Percentiles rank a stretch among this genome's conserved stretches.
phyloP scores from a whole-genome alignment of 1,140 invertebrate genomes.

The Lysiphlebus fabarum region DNA sequence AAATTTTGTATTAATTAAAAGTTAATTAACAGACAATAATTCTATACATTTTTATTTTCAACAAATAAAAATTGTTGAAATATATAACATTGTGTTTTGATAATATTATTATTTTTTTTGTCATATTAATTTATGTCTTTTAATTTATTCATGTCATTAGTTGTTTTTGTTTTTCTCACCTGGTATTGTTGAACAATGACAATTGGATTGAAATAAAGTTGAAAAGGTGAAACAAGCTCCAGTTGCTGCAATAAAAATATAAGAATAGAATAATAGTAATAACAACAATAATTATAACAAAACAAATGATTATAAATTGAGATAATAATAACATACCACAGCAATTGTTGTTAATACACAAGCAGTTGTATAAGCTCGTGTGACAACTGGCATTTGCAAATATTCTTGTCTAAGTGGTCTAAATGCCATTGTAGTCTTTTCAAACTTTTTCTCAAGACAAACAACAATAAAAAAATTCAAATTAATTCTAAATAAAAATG shows the following conservation, averaged over 20 bases:
- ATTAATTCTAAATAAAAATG: background rate
- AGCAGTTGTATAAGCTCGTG: conserved; percentile 93
- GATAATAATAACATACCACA: conserved; percentile 69
- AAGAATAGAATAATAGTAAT: conserved; percentile 18
- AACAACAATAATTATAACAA: background rate
- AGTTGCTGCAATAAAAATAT: conserved; percentile 80
- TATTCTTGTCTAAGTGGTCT: conserved; percentile 83
- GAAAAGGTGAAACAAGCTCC: conserved; percentile 94
- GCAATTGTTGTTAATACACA: conserved; percentile 95
- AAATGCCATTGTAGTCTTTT: conserved; percentile 66
- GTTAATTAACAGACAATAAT: no score
- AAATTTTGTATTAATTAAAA: no score
- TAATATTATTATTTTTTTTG: no score
- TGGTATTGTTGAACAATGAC: conserved; percentile 90
- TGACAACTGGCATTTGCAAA: conserved; percentile 94
- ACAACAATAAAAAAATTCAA: conserved; percentile 20
- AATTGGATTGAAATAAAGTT: conserved; percentile 98
- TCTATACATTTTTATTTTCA: no score
- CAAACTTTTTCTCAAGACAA: background rate
- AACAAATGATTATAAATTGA: background rate
- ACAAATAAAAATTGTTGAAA: conserved; percentile 12
- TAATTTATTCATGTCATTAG: no score
- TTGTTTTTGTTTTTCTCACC: conserved; percentile 53
- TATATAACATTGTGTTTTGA: no score
- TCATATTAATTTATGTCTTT: background rate